A percentile compares a stretch with the other conserved stretches of the same genome.
Evolutionary conservation across 2,888 invertebrate genomes (phyloP).

Genomic region (Platycheirus rosarum): DNA sequence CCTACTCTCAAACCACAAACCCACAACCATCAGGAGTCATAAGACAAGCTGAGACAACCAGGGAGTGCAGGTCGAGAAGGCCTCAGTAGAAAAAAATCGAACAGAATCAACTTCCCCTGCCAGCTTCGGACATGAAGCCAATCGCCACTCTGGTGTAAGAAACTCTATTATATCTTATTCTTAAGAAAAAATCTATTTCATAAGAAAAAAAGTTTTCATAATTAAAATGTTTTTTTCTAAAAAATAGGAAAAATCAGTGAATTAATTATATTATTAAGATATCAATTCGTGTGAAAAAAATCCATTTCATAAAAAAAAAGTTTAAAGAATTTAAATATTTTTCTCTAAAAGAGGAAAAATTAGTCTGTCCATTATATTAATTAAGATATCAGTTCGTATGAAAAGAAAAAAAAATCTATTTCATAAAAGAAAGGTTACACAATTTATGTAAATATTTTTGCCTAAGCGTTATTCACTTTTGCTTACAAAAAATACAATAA

Average conservation of each 20-base stretch:
- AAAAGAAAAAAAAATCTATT: neutral
- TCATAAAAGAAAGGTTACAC: neutral
- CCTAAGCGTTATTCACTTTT: conserved; percentile 4
- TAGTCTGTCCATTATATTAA: neutral
- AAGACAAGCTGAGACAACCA: conserved; percentile 5
- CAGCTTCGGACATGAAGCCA: neutral
- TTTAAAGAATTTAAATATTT: too few relatives aligned
- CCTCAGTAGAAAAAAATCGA: neutral
- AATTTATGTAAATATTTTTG: neutral
- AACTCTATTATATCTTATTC: too few relatives aligned
- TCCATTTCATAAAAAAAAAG: neutral
- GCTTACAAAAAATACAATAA: neutral
- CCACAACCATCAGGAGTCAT: conserved; percentile 17
- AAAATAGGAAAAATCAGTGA: neutral
- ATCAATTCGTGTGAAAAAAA: conserved; percentile 6
- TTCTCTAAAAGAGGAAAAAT: too few relatives aligned
- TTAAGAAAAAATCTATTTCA: too few relatives aligned
- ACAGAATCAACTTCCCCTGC: conserved; percentile 8
- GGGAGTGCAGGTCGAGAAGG: conserved; percentile 9
- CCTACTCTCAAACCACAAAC: conserved; percentile 10
- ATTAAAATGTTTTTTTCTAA: too few relatives aligned
- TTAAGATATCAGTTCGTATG: neutral
- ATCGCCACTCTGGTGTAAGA: too few relatives aligned
- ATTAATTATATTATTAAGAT: neutral
- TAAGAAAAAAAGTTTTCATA: too few relatives aligned